A percentile compares a stretch with the other conserved stretches of the same genome.
These are phyloP conservation scores for Cordilura impudica DNA, from an alignment of 2,888 invertebrate genomes.

Conservation along the genomic window DNA sequence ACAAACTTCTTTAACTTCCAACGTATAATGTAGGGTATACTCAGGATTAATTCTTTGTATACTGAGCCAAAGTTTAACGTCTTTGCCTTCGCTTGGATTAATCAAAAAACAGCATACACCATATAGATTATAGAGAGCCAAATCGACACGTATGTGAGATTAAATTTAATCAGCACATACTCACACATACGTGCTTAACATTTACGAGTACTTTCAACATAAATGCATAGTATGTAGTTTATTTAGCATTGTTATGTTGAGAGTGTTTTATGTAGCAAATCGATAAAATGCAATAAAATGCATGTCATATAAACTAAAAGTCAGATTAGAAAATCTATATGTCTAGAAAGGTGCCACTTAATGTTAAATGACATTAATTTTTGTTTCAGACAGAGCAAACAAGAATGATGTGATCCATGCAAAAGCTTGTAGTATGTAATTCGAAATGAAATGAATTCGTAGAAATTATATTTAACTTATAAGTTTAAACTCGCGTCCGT, in stretches of 20 bases:
- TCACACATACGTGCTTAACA: conserved; percentile 42
- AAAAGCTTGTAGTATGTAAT: no score
- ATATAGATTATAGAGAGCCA: background rate
- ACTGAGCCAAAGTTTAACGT: background rate
- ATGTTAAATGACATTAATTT: background rate
- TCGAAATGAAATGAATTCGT: no score
- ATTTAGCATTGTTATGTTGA: background rate
- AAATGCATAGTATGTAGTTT: background rate
- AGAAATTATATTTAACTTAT: no score
- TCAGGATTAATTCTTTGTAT: background rate
- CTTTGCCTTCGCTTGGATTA: background rate
- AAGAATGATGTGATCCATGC: no score
- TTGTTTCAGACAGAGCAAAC: no score
- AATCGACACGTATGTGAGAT: background rate
- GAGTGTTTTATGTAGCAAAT: conserved; percentile 2
- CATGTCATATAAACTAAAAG: background rate
- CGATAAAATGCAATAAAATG: background rate
- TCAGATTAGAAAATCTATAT: background rate
- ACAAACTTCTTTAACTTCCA: no score
- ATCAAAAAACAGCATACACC: background rate
- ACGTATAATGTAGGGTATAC: no score
- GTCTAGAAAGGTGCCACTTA: background rate
- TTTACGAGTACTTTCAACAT: conserved; percentile 18
- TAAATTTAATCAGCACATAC: conserved; percentile 39
- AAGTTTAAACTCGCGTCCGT: no score